phyloP scores from a whole-genome alignment of 2,797 vertebrate species.

The Sarcophilus harrisii region DNA sequence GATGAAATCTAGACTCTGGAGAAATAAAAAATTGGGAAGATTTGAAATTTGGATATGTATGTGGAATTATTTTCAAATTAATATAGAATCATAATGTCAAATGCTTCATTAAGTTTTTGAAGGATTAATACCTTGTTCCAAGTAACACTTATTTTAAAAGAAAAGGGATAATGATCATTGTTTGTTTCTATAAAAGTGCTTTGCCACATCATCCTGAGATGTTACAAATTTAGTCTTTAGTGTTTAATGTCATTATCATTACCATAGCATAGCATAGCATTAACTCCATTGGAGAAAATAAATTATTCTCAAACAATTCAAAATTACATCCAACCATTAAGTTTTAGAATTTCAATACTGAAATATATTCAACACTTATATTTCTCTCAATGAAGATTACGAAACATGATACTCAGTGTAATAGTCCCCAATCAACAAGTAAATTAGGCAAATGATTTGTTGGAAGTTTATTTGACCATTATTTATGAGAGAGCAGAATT shows the following conservation, averaged over 20 bases:
- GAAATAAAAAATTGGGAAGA: slow-evolving; percentile 26
- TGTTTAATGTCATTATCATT: neutral
- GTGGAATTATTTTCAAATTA: slow-evolving; percentile 30
- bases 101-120: slow-evolving; percentile 19
- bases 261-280: neutral
- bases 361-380: neutral
- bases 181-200: slow-evolving; percentile 50
- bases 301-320: neutral
- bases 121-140: slow-evolving; percentile 22
- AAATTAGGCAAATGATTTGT: slow-evolving; percentile 39
- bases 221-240: slow-evolving; percentile 7
- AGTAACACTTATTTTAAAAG: slow-evolving; percentile 40
- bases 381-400: slow-evolving; percentile 16
- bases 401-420: neutral
- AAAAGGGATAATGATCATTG: slow-evolving; percentile 23
- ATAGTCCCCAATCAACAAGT: slow-evolving; percentile 35
- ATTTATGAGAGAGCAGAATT: slow-evolving; percentile 31
- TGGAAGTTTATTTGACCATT: slow-evolving; percentile 29
- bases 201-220: slow-evolving; percentile 1
- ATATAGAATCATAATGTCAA: slow-evolving; percentile 24
- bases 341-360: neutral
- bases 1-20: neutral
- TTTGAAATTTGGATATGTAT: slow-evolving; percentile 2
- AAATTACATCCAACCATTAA: neutral
- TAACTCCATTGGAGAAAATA: neutral